Conservation (phyloP, 2,797 vertebrate genomes). For the Nannoperca obscura region DNA sequence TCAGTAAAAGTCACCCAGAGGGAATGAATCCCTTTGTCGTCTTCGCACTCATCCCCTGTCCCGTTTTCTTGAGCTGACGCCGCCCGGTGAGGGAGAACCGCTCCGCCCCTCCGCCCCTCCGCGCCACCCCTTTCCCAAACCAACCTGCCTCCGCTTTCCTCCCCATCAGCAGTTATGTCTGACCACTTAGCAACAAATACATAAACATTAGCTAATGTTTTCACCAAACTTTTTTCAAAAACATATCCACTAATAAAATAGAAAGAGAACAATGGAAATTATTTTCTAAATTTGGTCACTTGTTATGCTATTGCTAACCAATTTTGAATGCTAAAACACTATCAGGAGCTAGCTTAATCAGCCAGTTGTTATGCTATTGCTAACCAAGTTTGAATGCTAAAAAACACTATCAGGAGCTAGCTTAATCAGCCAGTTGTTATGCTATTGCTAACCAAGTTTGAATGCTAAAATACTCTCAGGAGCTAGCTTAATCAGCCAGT, state of each 20-base stretch:
- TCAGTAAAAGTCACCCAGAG: slow-evolving; percentile 5
- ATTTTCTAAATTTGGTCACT: background rate
- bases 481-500: too few relatives aligned
- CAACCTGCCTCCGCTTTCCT: slow-evolving; percentile 13
- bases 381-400: too few relatives aligned
- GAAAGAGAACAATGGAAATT: background rate
- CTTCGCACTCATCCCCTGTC: slow-evolving; percentile 27
- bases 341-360: too few relatives aligned
- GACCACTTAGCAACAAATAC: background rate
- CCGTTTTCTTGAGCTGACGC: slow-evolving; percentile 60
- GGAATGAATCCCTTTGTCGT: slow-evolving; percentile 18
- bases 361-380: too few relatives aligned
- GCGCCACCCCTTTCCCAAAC: slow-evolving; percentile 21
- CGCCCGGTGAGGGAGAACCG: slow-evolving; percentile 30
- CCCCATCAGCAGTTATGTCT: background rate
- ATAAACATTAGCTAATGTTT: too few relatives aligned
- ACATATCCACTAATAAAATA: background rate
- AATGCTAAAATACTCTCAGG: too few relatives aligned
- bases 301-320: too few relatives aligned
- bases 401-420: too few relatives aligned
- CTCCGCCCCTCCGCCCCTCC: slow-evolving; percentile 65
- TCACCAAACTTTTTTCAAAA: too few relatives aligned
- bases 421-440: too few relatives aligned
- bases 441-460: too few relatives aligned
- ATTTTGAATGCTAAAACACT: too few relatives aligned